These are phyloP conservation scores for Notothenia coriiceps DNA, from an alignment of 2,113 vertebrate species.

Conservation along the genomic window DNA sequence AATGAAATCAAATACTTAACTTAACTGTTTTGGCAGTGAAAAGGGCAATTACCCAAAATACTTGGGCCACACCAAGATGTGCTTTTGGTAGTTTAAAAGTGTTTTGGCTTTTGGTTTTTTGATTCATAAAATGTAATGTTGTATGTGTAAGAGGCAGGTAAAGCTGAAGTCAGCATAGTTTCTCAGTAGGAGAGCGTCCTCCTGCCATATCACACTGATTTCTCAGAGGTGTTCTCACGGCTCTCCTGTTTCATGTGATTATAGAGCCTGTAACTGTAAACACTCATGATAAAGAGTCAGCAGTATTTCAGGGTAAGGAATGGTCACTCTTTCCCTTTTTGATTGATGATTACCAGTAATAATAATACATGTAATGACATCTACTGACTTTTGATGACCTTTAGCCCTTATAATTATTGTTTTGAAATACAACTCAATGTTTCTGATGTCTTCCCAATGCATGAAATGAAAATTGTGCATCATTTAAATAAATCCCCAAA, in stretches of 20 bases:
- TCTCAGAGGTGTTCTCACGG: conserved; percentile 56
- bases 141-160: not conserved
- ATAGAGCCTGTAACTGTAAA: conserved; percentile 9
- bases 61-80: too few relatives aligned
- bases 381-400: too few relatives aligned
- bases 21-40: not conserved
- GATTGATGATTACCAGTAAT: too few relatives aligned
- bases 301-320: conserved; percentile 2
- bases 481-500: too few relatives aligned
- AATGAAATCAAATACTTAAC: not conserved
- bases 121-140: not conserved
- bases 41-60: too few relatives aligned
- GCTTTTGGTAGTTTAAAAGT: not conserved
- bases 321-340: not conserved
- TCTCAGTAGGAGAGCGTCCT: conserved; percentile 6
- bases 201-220: not conserved
- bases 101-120: not conserved
- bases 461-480: too few relatives aligned
- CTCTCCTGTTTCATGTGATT: conserved; percentile 59
- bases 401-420: too few relatives aligned
- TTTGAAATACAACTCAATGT: too few relatives aligned
- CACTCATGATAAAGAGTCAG: conserved; percentile 22
- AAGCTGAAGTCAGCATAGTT: not conserved
- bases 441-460: too few relatives aligned
- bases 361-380: too few relatives aligned